phyloP scores from a whole-genome alignment of 92 coral and sea anemone genomes.

The Palythoa caribaeorum region DNA sequence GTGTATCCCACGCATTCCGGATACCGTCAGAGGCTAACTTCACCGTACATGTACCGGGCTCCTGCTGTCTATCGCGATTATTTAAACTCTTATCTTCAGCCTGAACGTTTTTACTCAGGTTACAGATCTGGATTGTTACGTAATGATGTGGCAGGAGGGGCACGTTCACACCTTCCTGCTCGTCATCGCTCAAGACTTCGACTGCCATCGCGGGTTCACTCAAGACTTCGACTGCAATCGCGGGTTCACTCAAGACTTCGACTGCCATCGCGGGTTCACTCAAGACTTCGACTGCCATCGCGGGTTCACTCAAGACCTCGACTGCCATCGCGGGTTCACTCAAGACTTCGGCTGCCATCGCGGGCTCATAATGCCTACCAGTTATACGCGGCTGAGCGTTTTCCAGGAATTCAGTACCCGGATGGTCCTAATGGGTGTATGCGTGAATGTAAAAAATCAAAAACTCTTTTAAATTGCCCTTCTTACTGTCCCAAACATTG shows the following conservation, averaged over 20 bases:
- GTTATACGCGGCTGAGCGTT: not conserved
- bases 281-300: too few species aligned
- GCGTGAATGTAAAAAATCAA: conserved; percentile 4
- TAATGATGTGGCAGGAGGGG: not conserved
- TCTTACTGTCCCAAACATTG: conserved; percentile 33
- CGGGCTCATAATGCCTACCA: conserved; percentile 11
- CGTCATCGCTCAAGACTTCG: not conserved
- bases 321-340: too few species aligned
- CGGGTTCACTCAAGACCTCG: too few species aligned
- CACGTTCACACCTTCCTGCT: conserved; percentile 1
- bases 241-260: conserved; percentile 3
- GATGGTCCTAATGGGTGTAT: conserved; percentile 35
- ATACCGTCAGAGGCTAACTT: not conserved
- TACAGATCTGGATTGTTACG: not conserved
- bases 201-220: too few species aligned
- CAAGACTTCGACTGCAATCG: not conserved
- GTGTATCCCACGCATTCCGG: conserved; percentile 17
- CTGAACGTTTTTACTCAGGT: not conserved
- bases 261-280: not conserved
- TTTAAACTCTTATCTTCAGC: not conserved
- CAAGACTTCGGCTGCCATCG: not conserved
- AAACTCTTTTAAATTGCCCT: conserved; percentile 6
- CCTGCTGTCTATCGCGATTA: not conserved
- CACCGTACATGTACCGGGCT: conserved; percentile 5
- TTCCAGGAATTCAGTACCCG: conserved; percentile 33